Base-by-base conservation (phyloP, 1,140 invertebrate genomes). In the Heliconius eleuchia region DNA sequence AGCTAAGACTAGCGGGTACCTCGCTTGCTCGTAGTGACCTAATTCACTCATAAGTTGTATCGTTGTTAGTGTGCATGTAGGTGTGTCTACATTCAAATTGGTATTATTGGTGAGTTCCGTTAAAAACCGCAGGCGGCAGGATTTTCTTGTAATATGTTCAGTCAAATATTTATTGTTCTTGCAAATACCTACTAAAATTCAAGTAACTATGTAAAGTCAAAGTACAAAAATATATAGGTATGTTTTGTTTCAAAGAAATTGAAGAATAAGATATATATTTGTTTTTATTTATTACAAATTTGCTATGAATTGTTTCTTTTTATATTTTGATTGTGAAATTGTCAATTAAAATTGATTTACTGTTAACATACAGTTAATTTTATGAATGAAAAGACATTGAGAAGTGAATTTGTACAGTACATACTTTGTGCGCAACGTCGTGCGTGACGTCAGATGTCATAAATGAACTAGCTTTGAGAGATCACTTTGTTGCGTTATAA, bases 1-100 rank as follows among this genome's bases (percentile, higher is more conserved):
- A 94, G 87, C 74, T 74, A 78, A 66, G 72, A 39, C 7, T 80
- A 71, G 74, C 71, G 74, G 79, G 74, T 57, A 60, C 78, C 66
- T 37, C 19, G 75, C 60, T 76, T 9, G 9, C 27, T 30, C 60
- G 11, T 30, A 57, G n/a, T 57, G 7, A 23, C 60, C 9, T 66
- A 60, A 60, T 5, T 52, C 7, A 7, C 0, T 19, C n/a, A 8
- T 60, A 60, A 23, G n/a, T 7, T 60, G 55, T 60, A 19, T 60
- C 55, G 23, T 27, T 23, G 55, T 60, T 60, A 27, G 19, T 60
- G n/a, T 60, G 2, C 30, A 2, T 30, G 30, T 30, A 30, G 23
- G 23, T 23, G 23, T 30, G 30, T 30, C 30, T 30, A 23, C 55
- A 60, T 23, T 60, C 4, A 46, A 46, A 16, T 46, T 46, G 42